Conservation (phyloP, 1,140 invertebrate genomes). For the Cryptotermes secundus region DNA sequence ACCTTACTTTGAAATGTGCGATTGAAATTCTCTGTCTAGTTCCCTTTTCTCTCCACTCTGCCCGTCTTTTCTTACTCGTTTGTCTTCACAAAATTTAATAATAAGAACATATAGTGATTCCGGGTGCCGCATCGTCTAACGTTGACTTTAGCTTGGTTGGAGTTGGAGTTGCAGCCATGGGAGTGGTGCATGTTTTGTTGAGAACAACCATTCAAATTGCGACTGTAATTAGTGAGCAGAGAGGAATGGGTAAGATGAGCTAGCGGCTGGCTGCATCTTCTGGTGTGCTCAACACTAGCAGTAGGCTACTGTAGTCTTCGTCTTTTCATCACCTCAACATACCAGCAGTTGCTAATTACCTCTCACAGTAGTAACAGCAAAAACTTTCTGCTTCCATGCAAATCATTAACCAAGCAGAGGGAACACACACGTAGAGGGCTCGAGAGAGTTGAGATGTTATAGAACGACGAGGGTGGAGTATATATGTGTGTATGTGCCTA, state of each 20-base stretch:
- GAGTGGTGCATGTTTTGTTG: not conserved
- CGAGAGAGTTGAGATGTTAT: not conserved
- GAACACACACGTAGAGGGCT: conserved; percentile 3
- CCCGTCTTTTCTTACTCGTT: not conserved
- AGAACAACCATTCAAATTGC: conserved; percentile 19
- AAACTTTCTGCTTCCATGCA: conserved; percentile 16
- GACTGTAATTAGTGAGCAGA: conserved; percentile 5
- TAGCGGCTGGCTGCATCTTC: not conserved
- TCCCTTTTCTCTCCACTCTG: too few species aligned
- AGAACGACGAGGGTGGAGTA: not conserved
- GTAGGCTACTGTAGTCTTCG: conserved; percentile 1
- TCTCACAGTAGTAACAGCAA: conserved; percentile 8
- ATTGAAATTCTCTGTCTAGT: too few species aligned
- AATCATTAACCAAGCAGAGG: conserved; percentile 3
- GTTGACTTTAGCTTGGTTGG: not conserved
- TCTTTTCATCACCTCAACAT: conserved; percentile 5
- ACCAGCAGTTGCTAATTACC: conserved; percentile 15
- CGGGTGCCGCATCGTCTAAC: not conserved
- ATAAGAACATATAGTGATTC: not conserved
- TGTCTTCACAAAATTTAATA: not conserved
- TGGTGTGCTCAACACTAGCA: not conserved
- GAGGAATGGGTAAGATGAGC: not conserved
- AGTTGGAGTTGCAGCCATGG: not conserved
- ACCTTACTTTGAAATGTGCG: too few species aligned
- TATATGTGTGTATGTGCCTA: not conserved